A percentile compares a stretch with the other conserved stretches of the same genome.
Conservation (phyloP, 2,888 invertebrate species). For the Drosophila falleni region DNA sequence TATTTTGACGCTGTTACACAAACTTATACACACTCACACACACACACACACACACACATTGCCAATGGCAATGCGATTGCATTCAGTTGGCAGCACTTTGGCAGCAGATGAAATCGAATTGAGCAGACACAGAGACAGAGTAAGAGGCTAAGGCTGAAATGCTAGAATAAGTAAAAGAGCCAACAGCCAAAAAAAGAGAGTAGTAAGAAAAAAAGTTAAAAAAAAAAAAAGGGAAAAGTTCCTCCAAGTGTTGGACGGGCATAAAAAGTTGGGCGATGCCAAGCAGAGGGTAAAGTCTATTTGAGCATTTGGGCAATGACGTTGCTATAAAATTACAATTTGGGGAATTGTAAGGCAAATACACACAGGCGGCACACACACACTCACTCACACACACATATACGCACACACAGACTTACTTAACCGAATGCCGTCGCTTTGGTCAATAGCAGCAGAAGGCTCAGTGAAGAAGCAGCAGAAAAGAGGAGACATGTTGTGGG, state of each 20-base stretch:
- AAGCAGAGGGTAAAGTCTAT: slow-evolving; percentile 62
- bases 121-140: slow-evolving; percentile 46
- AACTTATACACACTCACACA: not conserved
- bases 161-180: slow-evolving; percentile 43
- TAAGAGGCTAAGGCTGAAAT: slow-evolving; percentile 30
- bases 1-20: slow-evolving; percentile 5
- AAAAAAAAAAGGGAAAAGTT: slow-evolving; percentile 23
- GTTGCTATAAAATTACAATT: slow-evolving; percentile 79
- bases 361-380: slow-evolving; percentile 47
- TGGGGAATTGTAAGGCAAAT: slow-evolving; percentile 77
- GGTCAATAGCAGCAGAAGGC: slow-evolving; percentile 53
- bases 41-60: slow-evolving; percentile 12
- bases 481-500: not conserved
- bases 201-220: not conserved
- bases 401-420: slow-evolving; percentile 29
- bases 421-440: slow-evolving; percentile 42
- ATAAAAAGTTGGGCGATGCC: slow-evolving; percentile 46
- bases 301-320: slow-evolving; percentile 79
- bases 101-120: slow-evolving; percentile 72
- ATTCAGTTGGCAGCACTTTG: slow-evolving; percentile 72
- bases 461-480: slow-evolving; percentile 3
- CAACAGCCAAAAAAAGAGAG: slow-evolving; percentile 14
- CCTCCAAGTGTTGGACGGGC: slow-evolving; percentile 54
- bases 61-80: slow-evolving; percentile 73
- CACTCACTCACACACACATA: slow-evolving; percentile 23